Base-by-base conservation (phyloP, 53 echinoderm and acorn worm genomes). In the Henricia sp. region DNA sequence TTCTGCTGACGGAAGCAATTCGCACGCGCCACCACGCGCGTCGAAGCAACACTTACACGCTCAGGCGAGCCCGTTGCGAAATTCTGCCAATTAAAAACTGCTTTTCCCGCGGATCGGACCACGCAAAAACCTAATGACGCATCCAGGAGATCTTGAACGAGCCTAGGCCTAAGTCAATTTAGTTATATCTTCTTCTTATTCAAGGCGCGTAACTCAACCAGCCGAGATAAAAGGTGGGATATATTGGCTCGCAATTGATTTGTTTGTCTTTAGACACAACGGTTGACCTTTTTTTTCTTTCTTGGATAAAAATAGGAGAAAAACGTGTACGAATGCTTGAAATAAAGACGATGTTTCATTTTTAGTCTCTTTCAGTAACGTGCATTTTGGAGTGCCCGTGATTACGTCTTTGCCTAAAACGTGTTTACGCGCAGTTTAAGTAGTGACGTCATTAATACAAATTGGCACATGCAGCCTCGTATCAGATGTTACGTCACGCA, bases 171-270 rank as follows among this genome's bases (percentile, higher is more conserved):
- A 27, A 60, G 62, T 73, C 73, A 52, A 50, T 42, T 4, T 14
- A 70, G 44, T 14, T 70, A 44, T 28, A 24, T 70, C 50, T 38
- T 53, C 9, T 73, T 73, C 52, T 34, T 54, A 73, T 54, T 51
- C 73, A 73, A 54, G 12, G 62, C 12, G 52, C 51, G 30, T 32
- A 13, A 39, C 5, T 42, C 1, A 3, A 9, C 54, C 36, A 54
- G 52, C 20, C 37, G 36, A 73, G 53, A 54, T 51, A 51, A 73
- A 52, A 54, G 73, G 73, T 30, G 52, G 23, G 21, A 3, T 73
- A 52, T 51, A 73, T 73, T 54, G 52, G 73, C 52, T 20, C 20
- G 32, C 36, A 73, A 73, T 52, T 73, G 73, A 73, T 73, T 37
- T 73, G 73, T 73, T 73, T 73, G 54, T 52, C 52, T 37, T 26